These are phyloP conservation scores for Caenorhabditis sp. DNA, from an alignment of 2,888 invertebrate species.

Conservation along the genomic window DNA sequence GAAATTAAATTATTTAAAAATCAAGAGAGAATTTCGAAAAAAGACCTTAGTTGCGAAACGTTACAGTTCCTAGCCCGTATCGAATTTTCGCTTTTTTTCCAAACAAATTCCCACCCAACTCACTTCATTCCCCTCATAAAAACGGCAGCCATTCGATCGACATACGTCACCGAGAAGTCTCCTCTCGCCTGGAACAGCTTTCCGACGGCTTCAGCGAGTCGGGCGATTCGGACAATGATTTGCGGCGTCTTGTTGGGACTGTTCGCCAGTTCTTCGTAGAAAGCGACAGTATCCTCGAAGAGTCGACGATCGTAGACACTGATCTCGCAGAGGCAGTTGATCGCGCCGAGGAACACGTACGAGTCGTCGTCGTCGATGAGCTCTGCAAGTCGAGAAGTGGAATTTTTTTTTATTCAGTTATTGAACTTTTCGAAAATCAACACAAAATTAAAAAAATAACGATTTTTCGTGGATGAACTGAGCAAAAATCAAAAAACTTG, in stretches of 20 bases:
- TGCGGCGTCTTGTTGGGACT: slow-evolving; percentile 31
- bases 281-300: slow-evolving; percentile 65
- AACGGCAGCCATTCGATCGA: slow-evolving; percentile 31
- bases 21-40: too few species aligned
- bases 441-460: too few species aligned
- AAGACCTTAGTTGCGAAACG: too few species aligned
- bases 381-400: slow-evolving; percentile 41
- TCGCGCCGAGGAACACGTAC: slow-evolving; percentile 77
- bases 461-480: too few species aligned
- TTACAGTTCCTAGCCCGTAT: too few species aligned
- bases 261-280: slow-evolving; percentile 50
- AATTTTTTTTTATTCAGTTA: too few species aligned
- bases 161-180: slow-evolving; percentile 25
- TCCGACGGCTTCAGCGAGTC: slow-evolving; percentile 74
- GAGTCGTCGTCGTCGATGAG: slow-evolving; percentile 69
- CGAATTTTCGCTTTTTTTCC: too few species aligned
- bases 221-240: slow-evolving; percentile 51
- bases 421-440: too few species aligned
- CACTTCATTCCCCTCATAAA: slow-evolving; percentile 33
- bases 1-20: too few species aligned
- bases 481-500: too few species aligned
- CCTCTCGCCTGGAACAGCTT: slow-evolving; percentile 68
- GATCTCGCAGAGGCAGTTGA: slow-evolving; percentile 77
- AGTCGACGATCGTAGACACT: slow-evolving; percentile 61
- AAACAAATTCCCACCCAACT: background rate